Conservation (phyloP, 2,888 invertebrate species). For the Drosophila paramelanica region DNA sequence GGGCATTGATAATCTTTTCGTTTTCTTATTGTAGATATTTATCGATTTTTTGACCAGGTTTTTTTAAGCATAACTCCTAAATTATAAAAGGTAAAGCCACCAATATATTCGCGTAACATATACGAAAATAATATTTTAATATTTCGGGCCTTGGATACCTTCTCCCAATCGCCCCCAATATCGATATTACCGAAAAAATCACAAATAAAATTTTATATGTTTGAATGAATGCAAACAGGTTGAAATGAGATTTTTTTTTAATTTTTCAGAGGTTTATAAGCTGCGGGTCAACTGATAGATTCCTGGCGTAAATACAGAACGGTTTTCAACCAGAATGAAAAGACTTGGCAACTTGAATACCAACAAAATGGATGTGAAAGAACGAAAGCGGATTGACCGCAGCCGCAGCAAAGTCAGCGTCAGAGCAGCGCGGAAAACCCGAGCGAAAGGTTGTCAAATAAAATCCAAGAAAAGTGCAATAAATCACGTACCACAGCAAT, state of each 20-base stretch:
- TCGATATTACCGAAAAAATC: too few species aligned
- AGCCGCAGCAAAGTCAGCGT: conserved; percentile 17
- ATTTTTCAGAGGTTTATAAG: conserved; percentile 24
- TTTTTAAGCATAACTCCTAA: too few species aligned
- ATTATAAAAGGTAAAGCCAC: too few species aligned
- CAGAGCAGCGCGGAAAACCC: conserved; percentile 38
- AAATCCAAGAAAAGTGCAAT: conserved; percentile 75
- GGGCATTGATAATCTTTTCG: too few species aligned
- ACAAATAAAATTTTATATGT: too few species aligned
- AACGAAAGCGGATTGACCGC: not conserved
- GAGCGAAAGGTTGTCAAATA: conserved; percentile 76
- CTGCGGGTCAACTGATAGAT: conserved; percentile 34
- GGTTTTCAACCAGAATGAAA: not conserved
- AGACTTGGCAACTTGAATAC: conserved; percentile 9
- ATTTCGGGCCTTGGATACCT: too few species aligned
- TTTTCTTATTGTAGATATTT: too few species aligned
- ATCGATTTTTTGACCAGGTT: too few species aligned
- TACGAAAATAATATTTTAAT: too few species aligned
- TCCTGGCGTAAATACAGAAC: conserved; percentile 26
- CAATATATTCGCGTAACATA: too few species aligned
- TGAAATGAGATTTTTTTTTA: conserved; percentile 6
- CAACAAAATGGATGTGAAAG: conserved; percentile 18
- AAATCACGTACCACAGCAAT: conserved; percentile 74
- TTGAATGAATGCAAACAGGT: too few species aligned
- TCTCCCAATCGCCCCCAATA: too few species aligned